Conservation (phyloP, 2,113 vertebrate species). For the Ancistrus triradiatus region DNA sequence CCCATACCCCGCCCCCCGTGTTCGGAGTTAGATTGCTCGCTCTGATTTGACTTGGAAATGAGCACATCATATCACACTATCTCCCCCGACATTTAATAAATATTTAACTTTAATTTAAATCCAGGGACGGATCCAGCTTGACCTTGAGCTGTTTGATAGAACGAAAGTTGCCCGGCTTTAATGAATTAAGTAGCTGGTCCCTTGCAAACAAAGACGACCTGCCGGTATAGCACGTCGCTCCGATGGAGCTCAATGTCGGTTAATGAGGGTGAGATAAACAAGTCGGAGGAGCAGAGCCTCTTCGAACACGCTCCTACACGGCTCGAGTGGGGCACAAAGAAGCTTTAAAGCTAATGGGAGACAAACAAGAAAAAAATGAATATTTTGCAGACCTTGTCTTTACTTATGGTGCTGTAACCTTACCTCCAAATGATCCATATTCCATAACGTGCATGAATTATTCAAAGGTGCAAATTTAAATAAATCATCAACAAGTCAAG, state of each 20-base stretch:
- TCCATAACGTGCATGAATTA: too few species aligned
- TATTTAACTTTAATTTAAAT: slow-evolving; percentile 37
- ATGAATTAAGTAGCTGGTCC: slow-evolving; percentile 21
- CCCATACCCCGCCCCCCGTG: not conserved
- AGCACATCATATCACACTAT: slow-evolving; percentile 23
- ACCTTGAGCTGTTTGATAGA: slow-evolving; percentile 28
- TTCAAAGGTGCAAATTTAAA: too few species aligned
- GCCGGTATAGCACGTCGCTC: not conserved
- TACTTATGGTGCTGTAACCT: too few species aligned
- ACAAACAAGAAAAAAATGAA: too few species aligned
- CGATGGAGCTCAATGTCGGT: slow-evolving; percentile 6
- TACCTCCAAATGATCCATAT: too few species aligned
- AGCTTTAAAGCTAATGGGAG: too few species aligned
- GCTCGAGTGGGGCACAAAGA: too few species aligned
- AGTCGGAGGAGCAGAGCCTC: too few species aligned
- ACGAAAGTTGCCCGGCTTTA: slow-evolving; percentile 12
- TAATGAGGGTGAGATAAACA: slow-evolving; percentile 14
- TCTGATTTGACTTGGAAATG: slow-evolving; percentile 35
- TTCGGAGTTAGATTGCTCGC: slow-evolving; percentile 17
- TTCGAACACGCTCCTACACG: too few species aligned
- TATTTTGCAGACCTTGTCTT: too few species aligned
- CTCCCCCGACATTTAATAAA: slow-evolving; percentile 37
- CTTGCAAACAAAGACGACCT: not conserved
- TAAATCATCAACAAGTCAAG: too few species aligned
- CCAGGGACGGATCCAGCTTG: slow-evolving; percentile 1